Evolutionary conservation across 2,888 invertebrate species (phyloP), one percentile per base, ranked within the genome.

Genomic region (Pristionchus exspectatus): DNA sequence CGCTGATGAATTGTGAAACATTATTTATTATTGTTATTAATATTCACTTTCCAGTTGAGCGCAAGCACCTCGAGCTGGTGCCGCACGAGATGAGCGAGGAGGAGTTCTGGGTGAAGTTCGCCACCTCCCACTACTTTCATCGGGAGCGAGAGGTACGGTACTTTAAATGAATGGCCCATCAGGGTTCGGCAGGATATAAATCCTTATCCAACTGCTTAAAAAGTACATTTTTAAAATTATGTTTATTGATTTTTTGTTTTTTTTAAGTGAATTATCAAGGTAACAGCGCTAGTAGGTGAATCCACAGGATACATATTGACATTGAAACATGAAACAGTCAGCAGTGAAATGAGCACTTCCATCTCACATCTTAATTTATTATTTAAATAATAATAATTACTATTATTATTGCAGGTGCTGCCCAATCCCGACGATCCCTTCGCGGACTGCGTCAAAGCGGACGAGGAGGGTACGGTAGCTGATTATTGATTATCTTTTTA

Each of bases 101-200:
- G 0, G 98, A 98, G 95, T 99, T 99, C 96, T 99, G 99, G 99
- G 98, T 98, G 24, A 97, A 98, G 95, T 99, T 99, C 96, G 99
- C 99, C 96, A 99, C 99, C 95, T 99, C 98, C 27, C 99, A 99
- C 96, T 99, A 99, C 96, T 96, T 96, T 93, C 96, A 96, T 93
- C 92, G 96, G 87, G 98, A 99, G 96, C 97, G 98, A 90, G 97
- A 90, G 98, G 93, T 90, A 54, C n/a, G 81, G 81, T 44, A 77
- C 4, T 7, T 59, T 24, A 7, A 59, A 59, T 24, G 3, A 21
- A 63, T 63, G 63, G 18, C n/a, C n/a, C n/a, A n/a, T n/a, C n/a
- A n/a, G n/a, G n/a, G n/a, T n/a, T n/a, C n/a, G n/a, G n/a, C n/a
- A n/a, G n/a, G n/a, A n/a, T n/a, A n/a, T n/a, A n/a, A n/a, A n/a